A percentile compares a stretch with the other conserved stretches of the same genome.
Conservation (phyloP, 2,797 vertebrate species). For the Phoebastria nigripes region DNA sequence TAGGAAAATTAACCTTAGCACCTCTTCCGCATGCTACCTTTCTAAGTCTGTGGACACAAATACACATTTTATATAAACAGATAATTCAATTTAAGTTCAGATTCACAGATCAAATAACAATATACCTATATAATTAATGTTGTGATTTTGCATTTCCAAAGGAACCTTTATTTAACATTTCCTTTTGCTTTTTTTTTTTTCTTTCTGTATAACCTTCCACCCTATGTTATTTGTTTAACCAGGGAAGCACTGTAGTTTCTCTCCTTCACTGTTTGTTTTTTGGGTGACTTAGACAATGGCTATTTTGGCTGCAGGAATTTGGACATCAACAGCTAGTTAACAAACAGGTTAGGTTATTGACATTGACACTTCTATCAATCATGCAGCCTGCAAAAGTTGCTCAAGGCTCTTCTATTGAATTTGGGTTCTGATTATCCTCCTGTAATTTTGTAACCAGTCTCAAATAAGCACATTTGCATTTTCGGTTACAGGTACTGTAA, state of each 20-base stretch:
- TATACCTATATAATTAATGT: not conserved
- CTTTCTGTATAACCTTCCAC: not conserved
- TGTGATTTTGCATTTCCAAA: not conserved
- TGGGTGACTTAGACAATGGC: not conserved
- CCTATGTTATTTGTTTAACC: not conserved
- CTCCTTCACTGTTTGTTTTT: not conserved
- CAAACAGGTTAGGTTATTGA: not conserved
- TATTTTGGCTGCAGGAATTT: not conserved
- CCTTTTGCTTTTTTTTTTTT: not conserved
- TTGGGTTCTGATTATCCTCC: not conserved
- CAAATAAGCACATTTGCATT: not conserved
- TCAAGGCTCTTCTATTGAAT: not conserved
- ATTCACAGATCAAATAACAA: not conserved
- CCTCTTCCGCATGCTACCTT: not conserved
- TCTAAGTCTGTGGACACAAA: not conserved
- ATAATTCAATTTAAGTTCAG: not conserved
- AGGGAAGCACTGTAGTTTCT: not conserved
- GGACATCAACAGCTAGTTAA: slow-evolving; percentile 12
- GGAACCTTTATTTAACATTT: not conserved
- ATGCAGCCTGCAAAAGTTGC: not conserved
- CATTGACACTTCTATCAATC: not conserved
- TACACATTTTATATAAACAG: not conserved
- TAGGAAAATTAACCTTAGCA: not conserved
- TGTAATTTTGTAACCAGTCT: not conserved
- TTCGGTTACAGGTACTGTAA: not conserved